Percentiles rank a stretch among this genome's conserved stretches.
Evolutionary conservation across 2,888 invertebrate genomes (phyloP).

Genomic region (Saturnia pavonia): DNA sequence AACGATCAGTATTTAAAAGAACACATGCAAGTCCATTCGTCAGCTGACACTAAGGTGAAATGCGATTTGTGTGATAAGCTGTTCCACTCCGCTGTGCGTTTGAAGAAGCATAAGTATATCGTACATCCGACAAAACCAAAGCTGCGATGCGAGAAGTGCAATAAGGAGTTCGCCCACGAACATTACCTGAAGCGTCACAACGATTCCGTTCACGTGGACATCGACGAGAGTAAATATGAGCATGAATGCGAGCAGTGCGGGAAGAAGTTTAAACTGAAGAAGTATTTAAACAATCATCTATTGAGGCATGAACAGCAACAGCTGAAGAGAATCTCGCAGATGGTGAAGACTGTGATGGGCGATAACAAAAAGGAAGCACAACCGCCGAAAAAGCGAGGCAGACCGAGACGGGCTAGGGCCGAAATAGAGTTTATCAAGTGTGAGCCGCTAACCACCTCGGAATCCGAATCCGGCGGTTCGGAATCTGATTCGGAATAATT

Average conservation of each 20-base stretch:
- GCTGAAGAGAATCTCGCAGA: conserved; percentile 67
- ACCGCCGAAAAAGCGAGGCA: conserved; percentile 41
- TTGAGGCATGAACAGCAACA: conserved; percentile 74
- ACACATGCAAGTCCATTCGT: conserved; percentile 74
- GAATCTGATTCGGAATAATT: conserved; percentile 32
- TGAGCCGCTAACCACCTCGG: conserved; percentile 65
- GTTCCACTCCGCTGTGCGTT: conserved; percentile 67
- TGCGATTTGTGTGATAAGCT: conserved; percentile 73
- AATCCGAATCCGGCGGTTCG: conserved; percentile 36
- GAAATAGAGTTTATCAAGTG: conserved; percentile 77
- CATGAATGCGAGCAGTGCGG: conserved; percentile 71
- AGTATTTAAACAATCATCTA: conserved; percentile 70
- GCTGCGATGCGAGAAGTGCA: conserved; percentile 66
- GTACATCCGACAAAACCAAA: conserved; percentile 72
- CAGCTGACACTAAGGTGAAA: conserved; percentile 66
- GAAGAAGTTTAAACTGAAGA: conserved; percentile 71
- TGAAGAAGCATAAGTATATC: conserved; percentile 74
- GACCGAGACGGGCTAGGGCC: conserved; percentile 48
- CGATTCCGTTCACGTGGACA: conserved; percentile 67
- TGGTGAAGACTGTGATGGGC: conserved; percentile 72
- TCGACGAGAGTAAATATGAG: conserved; percentile 64
- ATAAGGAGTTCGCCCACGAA: conserved; percentile 72
- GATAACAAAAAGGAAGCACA: conserved; percentile 47
- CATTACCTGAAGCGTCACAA: conserved; percentile 67
- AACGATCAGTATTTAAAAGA: conserved; percentile 74